Conservation (phyloP, 2,113 vertebrate genomes). For the Microcebus lehilahytsara region DNA sequence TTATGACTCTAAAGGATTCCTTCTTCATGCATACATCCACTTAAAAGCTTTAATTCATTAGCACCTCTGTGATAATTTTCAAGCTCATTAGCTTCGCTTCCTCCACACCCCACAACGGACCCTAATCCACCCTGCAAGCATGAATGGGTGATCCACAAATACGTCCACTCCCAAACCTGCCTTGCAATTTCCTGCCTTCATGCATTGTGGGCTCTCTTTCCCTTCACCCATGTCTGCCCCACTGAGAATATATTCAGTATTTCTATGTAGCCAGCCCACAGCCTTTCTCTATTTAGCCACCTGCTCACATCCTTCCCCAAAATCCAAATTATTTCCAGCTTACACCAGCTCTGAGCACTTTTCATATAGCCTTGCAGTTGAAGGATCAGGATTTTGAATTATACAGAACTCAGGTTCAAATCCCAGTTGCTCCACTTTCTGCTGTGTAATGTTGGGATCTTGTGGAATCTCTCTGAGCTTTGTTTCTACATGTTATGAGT, state of each 20-base stretch:
- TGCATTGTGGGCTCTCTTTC: not conserved
- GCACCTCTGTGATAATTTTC: constrained; percentile 36
- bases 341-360: not conserved
- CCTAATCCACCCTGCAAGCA: not conserved
- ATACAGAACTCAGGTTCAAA: not conserved
- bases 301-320: not conserved
- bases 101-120: not conserved
- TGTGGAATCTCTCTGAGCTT: not conserved
- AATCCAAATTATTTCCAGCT: not conserved
- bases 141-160: not conserved
- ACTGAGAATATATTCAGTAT: not conserved
- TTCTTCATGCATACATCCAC: not conserved
- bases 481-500: not conserved
- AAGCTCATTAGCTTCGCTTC: constrained; percentile 29
- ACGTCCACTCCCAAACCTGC: not conserved
- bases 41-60: constrained; percentile 37
- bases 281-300: not conserved
- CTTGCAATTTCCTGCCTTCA: not conserved
- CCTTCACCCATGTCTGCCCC: not conserved
- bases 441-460: not conserved
- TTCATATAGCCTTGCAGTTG: not conserved
- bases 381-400: not conserved
- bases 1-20: constrained; percentile 1
- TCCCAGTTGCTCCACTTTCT: not conserved
- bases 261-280: not conserved